Evolutionary conservation across 2,888 invertebrate genomes (phyloP).

Genomic region (Hemicrepidius hirtus): DNA sequence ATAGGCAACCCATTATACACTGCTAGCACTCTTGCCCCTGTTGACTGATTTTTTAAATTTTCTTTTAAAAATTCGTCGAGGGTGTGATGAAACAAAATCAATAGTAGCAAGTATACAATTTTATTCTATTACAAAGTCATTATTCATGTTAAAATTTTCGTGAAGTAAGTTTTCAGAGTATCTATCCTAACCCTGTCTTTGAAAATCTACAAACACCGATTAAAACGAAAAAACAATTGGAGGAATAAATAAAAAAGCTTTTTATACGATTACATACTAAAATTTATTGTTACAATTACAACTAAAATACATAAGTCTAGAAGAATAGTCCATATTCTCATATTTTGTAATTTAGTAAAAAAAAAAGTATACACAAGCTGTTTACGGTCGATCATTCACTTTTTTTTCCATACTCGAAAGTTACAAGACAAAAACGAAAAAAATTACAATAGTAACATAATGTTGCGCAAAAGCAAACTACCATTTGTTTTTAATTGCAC

Average conservation of each 20-base stretch:
- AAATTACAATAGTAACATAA: constrained; percentile 28
- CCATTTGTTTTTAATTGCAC: constrained; percentile 66
- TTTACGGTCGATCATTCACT: constrained; percentile 51
- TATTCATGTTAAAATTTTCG: too few species aligned
- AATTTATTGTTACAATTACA: constrained; percentile 70
- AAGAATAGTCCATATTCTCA: constrained; percentile 72
- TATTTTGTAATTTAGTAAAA: constrained; percentile 65
- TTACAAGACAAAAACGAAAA: constrained; percentile 31
- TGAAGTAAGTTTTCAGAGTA: too few species aligned
- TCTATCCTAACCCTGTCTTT: too few species aligned
- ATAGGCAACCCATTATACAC: too few species aligned
- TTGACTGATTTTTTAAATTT: too few species aligned
- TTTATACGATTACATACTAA: constrained; percentile 64
- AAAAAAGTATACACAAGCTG: constrained; percentile 70
- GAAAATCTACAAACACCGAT: neutral
- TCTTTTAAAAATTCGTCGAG: too few species aligned
- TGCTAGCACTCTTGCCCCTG: too few species aligned
- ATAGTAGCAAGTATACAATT: too few species aligned
- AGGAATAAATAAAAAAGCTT: neutral
- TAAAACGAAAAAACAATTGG: neutral
- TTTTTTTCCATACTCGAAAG: constrained; percentile 37
- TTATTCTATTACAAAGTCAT: too few species aligned
- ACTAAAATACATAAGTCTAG: constrained; percentile 71
- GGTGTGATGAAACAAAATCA: too few species aligned
- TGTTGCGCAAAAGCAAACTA: constrained; percentile 66